Evolutionary conservation across 1,140 invertebrate species (phyloP).

Genomic region (Megathymus violae): DNA sequence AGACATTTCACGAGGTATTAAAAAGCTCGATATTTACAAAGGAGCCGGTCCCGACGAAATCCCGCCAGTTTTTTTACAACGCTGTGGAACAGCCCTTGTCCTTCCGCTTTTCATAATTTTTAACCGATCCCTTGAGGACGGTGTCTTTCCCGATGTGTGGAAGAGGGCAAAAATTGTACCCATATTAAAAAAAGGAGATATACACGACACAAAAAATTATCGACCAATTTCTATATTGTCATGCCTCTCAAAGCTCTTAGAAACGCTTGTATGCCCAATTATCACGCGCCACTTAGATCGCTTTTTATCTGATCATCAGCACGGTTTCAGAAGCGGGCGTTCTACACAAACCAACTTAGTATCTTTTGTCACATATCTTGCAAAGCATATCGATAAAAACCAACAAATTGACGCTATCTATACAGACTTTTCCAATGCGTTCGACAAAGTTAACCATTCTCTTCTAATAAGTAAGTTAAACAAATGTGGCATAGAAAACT

Average conservation of each 20-base stretch:
- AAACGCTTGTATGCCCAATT: constrained; percentile 4
- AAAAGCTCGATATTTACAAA: too few species aligned
- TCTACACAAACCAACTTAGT: constrained; percentile 24
- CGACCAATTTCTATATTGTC: too few species aligned
- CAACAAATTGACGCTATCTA: too few species aligned
- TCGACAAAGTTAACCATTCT: constrained; percentile 19
- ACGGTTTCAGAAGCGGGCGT: constrained; percentile 17
- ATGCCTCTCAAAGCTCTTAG: constrained; percentile 26
- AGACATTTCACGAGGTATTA: too few species aligned
- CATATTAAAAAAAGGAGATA: too few species aligned
- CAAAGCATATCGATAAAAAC: neutral
- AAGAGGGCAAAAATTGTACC: too few species aligned
- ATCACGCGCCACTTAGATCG: too few species aligned
- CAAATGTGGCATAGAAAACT: constrained; percentile 10
- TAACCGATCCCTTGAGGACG: too few species aligned
- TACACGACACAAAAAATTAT: too few species aligned
- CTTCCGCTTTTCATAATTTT: constrained; percentile 11
- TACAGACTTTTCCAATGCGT: too few species aligned
- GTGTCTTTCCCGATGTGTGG: constrained; percentile 15
- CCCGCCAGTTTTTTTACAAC: neutral
- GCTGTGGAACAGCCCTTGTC: neutral
- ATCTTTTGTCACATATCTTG: constrained; percentile 1
- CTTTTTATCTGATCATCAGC: constrained; percentile 7
- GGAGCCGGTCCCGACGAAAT: neutral
- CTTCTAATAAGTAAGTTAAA: constrained; percentile 16